Evolutionary conservation across 1,140 invertebrate genomes (phyloP).

Genomic region (Arion vulgaris): DNA sequence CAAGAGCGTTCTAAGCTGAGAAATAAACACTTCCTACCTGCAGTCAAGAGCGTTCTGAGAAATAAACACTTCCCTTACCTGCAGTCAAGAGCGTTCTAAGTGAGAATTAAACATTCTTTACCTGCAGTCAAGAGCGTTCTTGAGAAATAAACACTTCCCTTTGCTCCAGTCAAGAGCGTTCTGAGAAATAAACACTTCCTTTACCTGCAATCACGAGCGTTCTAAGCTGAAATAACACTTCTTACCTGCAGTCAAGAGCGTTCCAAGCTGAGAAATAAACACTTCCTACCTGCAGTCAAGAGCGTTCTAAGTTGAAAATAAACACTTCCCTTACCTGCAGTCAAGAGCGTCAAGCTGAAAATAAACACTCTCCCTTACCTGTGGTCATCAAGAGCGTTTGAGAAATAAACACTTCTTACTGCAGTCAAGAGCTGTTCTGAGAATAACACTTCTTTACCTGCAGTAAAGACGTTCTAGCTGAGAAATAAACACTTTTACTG

Average conservation of each 20-base stretch:
- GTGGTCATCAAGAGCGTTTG: no score
- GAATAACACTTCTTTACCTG: no score
- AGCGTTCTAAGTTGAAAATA: constrained; percentile 46
- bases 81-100: constrained; percentile 38
- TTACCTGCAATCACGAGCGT: constrained; percentile 37
- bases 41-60: constrained; percentile 39
- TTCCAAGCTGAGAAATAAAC: constrained; percentile 47
- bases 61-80: no score
- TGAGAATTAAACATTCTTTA: constrained; percentile 46
- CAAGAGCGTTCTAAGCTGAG: constrained; percentile 45
- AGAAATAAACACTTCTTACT: no score
- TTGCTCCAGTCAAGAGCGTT: constrained; percentile 36
- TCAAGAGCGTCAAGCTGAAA: constrained; percentile 43
- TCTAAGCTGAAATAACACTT: constrained; percentile 47
- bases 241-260: constrained; percentile 35
- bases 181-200: no score
- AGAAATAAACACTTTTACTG: no score
- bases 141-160: constrained; percentile 47
- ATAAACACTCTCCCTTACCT: no score
- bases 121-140: constrained; percentile 39
- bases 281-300: constrained; percentile 29
- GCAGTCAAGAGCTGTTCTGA: no score
- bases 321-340: no score
- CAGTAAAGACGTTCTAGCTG: no score
- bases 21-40: constrained; percentile 41